Percentiles rank a stretch among this genome's conserved stretches.
Evolutionary conservation across 1,140 invertebrate genomes (phyloP).

Genomic region (Lasioglossum albipes): DNA sequence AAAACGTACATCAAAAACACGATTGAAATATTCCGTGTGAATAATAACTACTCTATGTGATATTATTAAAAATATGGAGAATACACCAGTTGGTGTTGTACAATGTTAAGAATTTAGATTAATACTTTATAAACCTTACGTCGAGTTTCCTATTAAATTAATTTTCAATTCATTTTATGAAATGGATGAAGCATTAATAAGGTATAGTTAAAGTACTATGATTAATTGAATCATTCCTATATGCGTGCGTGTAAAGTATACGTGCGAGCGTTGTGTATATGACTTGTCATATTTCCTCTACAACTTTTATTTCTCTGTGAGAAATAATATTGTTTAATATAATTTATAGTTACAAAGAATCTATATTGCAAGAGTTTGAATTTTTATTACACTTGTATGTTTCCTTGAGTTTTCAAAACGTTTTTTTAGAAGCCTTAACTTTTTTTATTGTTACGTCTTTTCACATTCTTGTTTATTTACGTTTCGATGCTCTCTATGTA

Average conservation of each 20-base stretch:
- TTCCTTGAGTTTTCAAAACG: background rate
- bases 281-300: constrained; percentile 26
- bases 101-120: constrained; percentile 39
- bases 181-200: constrained; percentile 10
- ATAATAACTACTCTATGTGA: constrained; percentile 50
- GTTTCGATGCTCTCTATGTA: background rate
- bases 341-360: constrained; percentile 17
- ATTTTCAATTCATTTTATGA: constrained; percentile 30
- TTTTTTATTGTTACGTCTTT: constrained; percentile 21
- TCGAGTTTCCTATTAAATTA: constrained; percentile 17
- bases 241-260: constrained; percentile 35
- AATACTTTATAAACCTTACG: constrained; percentile 19
- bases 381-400: constrained; percentile 14
- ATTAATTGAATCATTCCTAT: constrained; percentile 48
- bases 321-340: constrained; percentile 31
- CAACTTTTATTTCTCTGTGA: constrained; percentile 43
- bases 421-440: constrained; percentile 27
- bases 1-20: constrained; percentile 22
- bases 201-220: constrained; percentile 25
- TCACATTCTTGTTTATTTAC: constrained; percentile 6
- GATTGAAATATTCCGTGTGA: constrained; percentile 39
- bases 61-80: constrained; percentile 44
- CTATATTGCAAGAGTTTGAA: constrained; percentile 5
- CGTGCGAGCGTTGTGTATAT: constrained; percentile 13
- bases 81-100: constrained; percentile 36